Conservation (phyloP, 2,113 vertebrate species). For the Alosa alosa region DNA sequence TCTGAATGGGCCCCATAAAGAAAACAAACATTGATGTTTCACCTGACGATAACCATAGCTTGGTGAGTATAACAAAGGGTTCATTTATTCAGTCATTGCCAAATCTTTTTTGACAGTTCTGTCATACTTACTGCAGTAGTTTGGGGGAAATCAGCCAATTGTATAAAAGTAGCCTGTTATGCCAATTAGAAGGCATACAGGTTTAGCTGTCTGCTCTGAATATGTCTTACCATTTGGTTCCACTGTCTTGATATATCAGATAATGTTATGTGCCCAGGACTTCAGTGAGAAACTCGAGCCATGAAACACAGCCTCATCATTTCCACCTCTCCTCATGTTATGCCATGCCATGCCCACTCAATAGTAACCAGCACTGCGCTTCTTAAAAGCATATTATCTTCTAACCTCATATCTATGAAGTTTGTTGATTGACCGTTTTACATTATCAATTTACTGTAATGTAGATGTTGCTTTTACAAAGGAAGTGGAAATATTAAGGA, state of each 20-base stretch:
- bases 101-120: neutral
- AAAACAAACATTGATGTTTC: neutral
- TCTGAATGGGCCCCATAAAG: neutral
- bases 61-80: neutral
- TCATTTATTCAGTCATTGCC: neutral
- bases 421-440: too few relatives aligned
- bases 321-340: neutral
- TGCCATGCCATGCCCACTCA: neutral
- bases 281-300: neutral
- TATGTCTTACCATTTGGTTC: neutral
- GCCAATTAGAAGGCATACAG: neutral
- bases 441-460: neutral
- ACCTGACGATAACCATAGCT: neutral
- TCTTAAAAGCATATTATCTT: neutral
- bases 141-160: neutral
- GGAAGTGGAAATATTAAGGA: neutral
- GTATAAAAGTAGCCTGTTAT: neutral
- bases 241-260: neutral
- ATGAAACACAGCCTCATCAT: neutral
- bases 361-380: neutral
- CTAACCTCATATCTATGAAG: neutral
- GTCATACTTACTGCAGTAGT: neutral
- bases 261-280: neutral
- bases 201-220: neutral
- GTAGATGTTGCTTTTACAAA: neutral